Conservation (phyloP, 30 jellyfish, hydroid and myxozoan species). For the Clytia hemisphaerica region DNA sequence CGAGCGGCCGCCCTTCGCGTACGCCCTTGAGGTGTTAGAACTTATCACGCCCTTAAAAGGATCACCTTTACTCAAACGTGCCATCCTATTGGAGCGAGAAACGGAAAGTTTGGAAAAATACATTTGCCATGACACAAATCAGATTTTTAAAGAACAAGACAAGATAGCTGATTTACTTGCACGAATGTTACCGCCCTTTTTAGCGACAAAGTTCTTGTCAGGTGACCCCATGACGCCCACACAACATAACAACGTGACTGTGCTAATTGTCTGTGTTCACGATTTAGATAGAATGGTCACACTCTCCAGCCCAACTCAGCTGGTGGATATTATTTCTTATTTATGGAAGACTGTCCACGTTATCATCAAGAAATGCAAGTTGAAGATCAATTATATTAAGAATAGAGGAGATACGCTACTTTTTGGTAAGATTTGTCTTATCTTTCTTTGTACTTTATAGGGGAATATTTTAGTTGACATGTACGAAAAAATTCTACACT, state of each 20-base stretch:
- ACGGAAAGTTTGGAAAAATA: slow-evolving; percentile 65
- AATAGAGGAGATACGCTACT: background rate
- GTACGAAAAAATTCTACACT: too few relatives aligned
- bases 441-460: too few relatives aligned
- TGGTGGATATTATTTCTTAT: slow-evolving; percentile 43
- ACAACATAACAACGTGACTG: slow-evolving; percentile 26
- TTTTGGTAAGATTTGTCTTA: slow-evolving; percentile 6
- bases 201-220: slow-evolving; percentile 1
- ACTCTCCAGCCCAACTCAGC: slow-evolving; percentile 39
- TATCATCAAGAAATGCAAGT: slow-evolving; percentile 9
- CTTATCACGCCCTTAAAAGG: slow-evolving; percentile 73
- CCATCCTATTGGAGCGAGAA: slow-evolving; percentile 68
- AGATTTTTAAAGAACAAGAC: slow-evolving; percentile 55
- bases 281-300: slow-evolving; percentile 37
- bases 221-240: slow-evolving; percentile 34
- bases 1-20: slow-evolving; percentile 73
- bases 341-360: slow-evolving; percentile 37
- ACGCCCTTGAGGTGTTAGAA: slow-evolving; percentile 36
- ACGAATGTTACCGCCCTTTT: slow-evolving; percentile 37
- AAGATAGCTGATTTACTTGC: slow-evolving; percentile 47
- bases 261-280: slow-evolving; percentile 36
- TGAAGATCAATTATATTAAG: slow-evolving; percentile 29
- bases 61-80: slow-evolving; percentile 56
- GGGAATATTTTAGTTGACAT: too few relatives aligned
- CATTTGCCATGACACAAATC: slow-evolving; percentile 64